phyloP scores from a whole-genome alignment of 2,888 invertebrate genomes.

The Vesta saturnalis region DNA sequence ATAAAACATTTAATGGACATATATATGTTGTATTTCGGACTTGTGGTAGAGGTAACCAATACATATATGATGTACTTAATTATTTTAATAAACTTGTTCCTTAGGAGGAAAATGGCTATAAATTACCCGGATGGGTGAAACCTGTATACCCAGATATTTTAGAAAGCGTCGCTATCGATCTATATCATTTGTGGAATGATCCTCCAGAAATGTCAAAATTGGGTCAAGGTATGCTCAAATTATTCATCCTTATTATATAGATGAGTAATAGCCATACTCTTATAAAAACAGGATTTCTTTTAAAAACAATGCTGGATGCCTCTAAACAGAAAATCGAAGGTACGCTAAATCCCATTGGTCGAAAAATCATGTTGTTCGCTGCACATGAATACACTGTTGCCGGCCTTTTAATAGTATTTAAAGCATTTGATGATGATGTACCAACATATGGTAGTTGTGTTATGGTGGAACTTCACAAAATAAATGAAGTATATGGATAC shows the following conservation, averaged over 20 bases:
- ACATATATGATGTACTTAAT: neutral
- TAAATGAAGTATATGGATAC: conserved; percentile 59
- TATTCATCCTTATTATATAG: conserved; percentile 58
- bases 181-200: conserved; percentile 16
- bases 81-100: conserved; percentile 3
- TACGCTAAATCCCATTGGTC: conserved; percentile 57
- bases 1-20: too few species aligned
- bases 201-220: neutral
- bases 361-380: conserved; percentile 69
- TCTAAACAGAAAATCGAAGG: conserved; percentile 64
- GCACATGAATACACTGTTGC: conserved; percentile 75
- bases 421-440: conserved; percentile 66
- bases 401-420: conserved; percentile 67
- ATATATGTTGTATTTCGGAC: too few species aligned
- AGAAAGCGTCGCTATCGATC: conserved; percentile 47
- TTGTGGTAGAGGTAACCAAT: too few species aligned
- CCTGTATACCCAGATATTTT: conserved; percentile 56
- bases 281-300: conserved; percentile 46
- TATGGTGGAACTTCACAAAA: conserved; percentile 29
- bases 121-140: conserved; percentile 13
- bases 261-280: too few species aligned
- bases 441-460: conserved; percentile 31
- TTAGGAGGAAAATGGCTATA: neutral
- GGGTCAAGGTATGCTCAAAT: too few species aligned
- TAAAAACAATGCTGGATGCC: conserved; percentile 67